Base-by-base conservation (phyloP, 2,888 invertebrate genomes). In the Cephus rjabovi region DNA sequence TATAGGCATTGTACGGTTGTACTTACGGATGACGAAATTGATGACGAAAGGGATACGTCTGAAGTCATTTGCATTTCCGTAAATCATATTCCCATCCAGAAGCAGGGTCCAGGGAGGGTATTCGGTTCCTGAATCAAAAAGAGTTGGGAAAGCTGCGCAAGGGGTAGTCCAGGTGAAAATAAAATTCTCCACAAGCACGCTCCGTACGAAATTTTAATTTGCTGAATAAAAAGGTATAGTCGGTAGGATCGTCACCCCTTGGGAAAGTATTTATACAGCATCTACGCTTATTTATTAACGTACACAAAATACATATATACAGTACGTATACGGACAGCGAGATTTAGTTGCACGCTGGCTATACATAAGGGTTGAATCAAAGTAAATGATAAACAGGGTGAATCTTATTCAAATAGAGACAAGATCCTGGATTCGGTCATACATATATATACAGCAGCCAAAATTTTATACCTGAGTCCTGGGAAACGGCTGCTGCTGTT, bases 321-420 rank as follows among this genome's bases (percentile, higher is more conserved):
- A 80, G 75, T 79, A 79, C 71, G 76, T 78, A 77, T 74, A 68
- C 68, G 76, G 70, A 75, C 33, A 37, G n/a, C 12, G 71, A 40
- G 56, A 56, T 56, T 56, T 56, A 12, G 71, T 71, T 71, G 31
- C 23, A 71, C 33, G 33, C 71, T 9, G 31, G 34, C 2, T 71
- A 71, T 76, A 70, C 35, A 77, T 71, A 78, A 79, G 77, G 84
- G 83, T 81, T 76, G 83, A 83, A 87, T 88, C 83, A 85, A 88
- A 86, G 87, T 86, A 90, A 90, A 89, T 90, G 88, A 89, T 90
- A 90, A 90, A 90, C 90, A 88, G 89, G 88, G 87, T 88, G 90
- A 88, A 90, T 90, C 90, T 90, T 90, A 90, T 90, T 90, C 89
- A 90, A 90, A 90, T 90, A 89, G 86, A 87, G 87, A 90, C 88